These are phyloP conservation scores for Melanotaenia nigrans DNA, from an alignment of 2,797 vertebrate species.

Conservation along the genomic window DNA sequence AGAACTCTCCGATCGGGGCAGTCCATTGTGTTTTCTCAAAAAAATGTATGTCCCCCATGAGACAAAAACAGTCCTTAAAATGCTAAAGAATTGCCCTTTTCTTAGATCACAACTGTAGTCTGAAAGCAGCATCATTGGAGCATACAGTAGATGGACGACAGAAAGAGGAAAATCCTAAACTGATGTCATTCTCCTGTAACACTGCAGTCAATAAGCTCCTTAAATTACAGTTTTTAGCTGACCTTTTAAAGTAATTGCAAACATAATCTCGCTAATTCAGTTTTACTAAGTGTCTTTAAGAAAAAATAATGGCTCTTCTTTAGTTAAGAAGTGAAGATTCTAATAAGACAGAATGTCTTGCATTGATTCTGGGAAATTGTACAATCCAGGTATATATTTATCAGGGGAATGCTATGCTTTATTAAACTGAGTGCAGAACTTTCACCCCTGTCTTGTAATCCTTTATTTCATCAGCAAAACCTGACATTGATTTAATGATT, in stretches of 20 bases:
- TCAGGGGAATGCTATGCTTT: slow-evolving; percentile 29
- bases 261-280: neutral
- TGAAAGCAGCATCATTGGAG: slow-evolving; percentile 15
- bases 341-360: slow-evolving; percentile 3
- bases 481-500: slow-evolving; percentile 58
- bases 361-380: slow-evolving; percentile 23
- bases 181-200: neutral
- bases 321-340: neutral
- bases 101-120: slow-evolving; percentile 13
- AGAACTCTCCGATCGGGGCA: slow-evolving; percentile 36
- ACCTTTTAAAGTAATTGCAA: neutral
- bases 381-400: slow-evolving; percentile 21
- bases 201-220: neutral
- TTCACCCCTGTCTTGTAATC: slow-evolving; percentile 10
- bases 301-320: neutral
- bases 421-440: slow-evolving; percentile 26
- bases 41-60: slow-evolving; percentile 35
- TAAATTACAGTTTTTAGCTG: slow-evolving; percentile 7
- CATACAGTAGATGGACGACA: neutral
- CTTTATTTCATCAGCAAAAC: slow-evolving; percentile 36
- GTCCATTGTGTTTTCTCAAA: slow-evolving; percentile 32
- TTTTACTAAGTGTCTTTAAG: neutral
- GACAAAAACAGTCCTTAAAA: slow-evolving; percentile 12
- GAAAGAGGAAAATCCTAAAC: slow-evolving; percentile 15
- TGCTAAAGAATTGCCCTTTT: slow-evolving; percentile 24